Conservation (phyloP, 2,888 invertebrate species). For the Cheilosia impressa region DNA sequence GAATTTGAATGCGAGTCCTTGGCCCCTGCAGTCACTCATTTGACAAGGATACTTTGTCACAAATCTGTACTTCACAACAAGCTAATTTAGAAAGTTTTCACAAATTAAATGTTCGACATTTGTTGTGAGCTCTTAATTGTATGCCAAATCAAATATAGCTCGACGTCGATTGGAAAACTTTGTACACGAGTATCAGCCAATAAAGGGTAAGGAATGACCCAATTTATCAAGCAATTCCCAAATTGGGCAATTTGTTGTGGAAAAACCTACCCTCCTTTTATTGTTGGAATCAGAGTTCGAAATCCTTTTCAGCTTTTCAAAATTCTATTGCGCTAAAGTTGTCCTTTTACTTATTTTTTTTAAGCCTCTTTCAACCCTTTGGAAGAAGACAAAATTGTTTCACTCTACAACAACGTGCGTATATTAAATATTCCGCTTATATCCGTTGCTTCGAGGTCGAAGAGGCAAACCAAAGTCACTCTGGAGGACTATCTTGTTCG, state of each 20-base stretch:
- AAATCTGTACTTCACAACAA: background rate
- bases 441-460: conserved; percentile 28
- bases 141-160: conserved; percentile 17
- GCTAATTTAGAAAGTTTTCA: background rate
- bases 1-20: background rate
- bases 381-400: background rate
- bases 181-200: conserved; percentile 3
- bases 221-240: conserved; percentile 20
- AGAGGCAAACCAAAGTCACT: conserved; percentile 15
- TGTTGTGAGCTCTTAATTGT: conserved; percentile 8
- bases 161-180: conserved; percentile 1
- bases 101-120: conserved; percentile 10
- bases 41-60: background rate
- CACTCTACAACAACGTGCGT: conserved; percentile 2
- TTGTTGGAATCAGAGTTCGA: conserved; percentile 26
- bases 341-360: background rate
- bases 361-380: background rate
- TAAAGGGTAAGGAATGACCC: conserved; percentile 16
- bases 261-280: background rate
- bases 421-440: conserved; percentile 47
- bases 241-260: conserved; percentile 37
- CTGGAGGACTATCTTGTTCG: conserved; percentile 16
- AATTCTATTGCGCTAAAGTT: background rate
- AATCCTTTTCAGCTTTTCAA: conserved; percentile 18
- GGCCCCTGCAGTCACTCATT: background rate